phyloP scores from a whole-genome alignment of 2,113 vertebrate species.

The Peucedramus taeniatus region DNA sequence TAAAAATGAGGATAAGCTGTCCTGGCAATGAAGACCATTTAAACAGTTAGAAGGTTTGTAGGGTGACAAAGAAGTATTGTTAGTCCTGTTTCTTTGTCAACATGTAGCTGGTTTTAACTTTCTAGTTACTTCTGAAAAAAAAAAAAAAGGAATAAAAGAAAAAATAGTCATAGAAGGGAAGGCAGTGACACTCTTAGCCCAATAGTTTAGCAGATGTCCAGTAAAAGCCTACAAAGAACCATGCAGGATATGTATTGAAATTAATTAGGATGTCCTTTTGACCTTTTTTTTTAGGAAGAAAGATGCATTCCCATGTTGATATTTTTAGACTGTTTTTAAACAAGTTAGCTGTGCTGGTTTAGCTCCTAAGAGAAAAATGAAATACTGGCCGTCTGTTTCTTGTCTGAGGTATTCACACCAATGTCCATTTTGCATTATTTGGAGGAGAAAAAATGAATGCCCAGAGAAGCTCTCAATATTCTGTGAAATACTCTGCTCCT shows the following conservation, averaged over 20 bases:
- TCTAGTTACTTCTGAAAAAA: not conserved
- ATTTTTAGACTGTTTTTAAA: not conserved
- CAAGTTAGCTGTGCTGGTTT: not conserved
- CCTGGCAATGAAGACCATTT: not conserved
- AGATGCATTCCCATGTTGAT: not conserved
- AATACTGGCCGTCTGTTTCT: not conserved
- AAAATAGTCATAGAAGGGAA: not conserved
- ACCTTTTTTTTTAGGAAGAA: not conserved
- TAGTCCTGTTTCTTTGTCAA: not conserved
- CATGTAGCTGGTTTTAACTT: not conserved
- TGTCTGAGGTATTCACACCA: not conserved
- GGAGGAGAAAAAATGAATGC: accelerated
- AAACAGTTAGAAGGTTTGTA: not conserved
- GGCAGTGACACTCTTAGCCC: not conserved
- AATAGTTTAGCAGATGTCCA: not conserved
- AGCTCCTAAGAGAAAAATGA: not conserved
- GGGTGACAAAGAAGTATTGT: not conserved
- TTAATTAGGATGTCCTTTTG: not conserved
- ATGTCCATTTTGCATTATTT: not conserved
- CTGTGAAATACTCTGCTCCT: not conserved
- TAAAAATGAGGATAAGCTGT: not conserved
- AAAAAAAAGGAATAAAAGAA: not conserved
- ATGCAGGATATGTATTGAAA: not conserved
- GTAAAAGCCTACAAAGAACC: not conserved
- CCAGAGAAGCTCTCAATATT: not conserved